phyloP scores from a whole-genome alignment of 2,888 invertebrate genomes.

The Campoplex capitator region DNA sequence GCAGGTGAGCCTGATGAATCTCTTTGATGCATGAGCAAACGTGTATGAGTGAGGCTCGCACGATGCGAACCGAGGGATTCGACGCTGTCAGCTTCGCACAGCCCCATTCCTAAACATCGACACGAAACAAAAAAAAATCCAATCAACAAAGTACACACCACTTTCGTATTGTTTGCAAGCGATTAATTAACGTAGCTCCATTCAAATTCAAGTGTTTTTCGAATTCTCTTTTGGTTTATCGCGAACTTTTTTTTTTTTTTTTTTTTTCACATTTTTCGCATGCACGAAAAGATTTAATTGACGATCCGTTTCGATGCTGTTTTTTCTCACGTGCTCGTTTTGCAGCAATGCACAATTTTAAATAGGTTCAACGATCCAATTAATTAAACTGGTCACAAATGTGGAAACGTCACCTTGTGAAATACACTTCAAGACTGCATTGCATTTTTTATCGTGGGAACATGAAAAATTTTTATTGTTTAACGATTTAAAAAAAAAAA shows the following conservation, averaged over 20 bases:
- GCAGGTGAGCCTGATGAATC: constrained; percentile 87
- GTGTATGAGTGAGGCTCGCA: constrained; percentile 90
- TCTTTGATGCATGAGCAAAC: constrained; percentile 87
- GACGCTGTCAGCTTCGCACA: constrained; percentile 96
- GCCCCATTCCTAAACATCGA: constrained; percentile 81
- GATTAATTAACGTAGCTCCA: neutral
- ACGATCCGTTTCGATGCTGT: neutral
- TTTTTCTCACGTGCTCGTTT: too few species aligned
- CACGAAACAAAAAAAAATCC: constrained; percentile 40
- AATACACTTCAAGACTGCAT: too few species aligned
- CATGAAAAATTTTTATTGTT: too few species aligned
- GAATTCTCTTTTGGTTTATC: neutral
- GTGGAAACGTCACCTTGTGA: too few species aligned
- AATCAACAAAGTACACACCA: constrained; percentile 1
- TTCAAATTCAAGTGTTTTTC: neutral
- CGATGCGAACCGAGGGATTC: constrained; percentile 92
- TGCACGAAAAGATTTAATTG: neutral
- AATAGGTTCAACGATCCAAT: too few species aligned
- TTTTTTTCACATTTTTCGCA: neutral
- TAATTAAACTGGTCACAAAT: neutral
- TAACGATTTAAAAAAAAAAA: too few species aligned
- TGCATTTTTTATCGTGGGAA: too few species aligned
- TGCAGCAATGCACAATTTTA: too few species aligned
- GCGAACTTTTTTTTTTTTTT: neutral
- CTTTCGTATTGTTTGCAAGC: too few species aligned